Base-by-base conservation (phyloP, 2,113 vertebrate species). In the Mugil cephalus region DNA sequence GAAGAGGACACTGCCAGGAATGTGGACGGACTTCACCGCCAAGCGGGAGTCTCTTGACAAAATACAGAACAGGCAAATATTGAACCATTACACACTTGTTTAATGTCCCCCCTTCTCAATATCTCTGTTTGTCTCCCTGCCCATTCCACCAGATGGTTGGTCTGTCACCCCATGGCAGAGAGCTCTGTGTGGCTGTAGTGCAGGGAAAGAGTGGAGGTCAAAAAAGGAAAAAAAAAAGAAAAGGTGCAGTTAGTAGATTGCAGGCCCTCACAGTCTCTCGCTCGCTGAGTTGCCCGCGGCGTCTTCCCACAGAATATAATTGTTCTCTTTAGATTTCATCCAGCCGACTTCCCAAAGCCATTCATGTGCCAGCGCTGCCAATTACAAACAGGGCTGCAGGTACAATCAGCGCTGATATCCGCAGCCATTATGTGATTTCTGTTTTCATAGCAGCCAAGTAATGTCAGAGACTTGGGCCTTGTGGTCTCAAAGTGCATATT, bases 251-350 rank as follows among this genome's bases (percentile, higher is more conserved):
- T 34, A 30, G 24, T 34, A 30, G 24, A 30, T 30, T 30, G 24
- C 67, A 35, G 54, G 46, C 17, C 48, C 36, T 61, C 43, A 14
- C 56, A 66, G 50, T 17, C 40, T 69, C 48, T 64, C 74, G 53
- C 86, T 78, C 36, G 8, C 12, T 30, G 54, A 14, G 1, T 36
- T 50, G 60, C 71, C 77, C 43, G 50, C 4, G 7, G 80, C 63
- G 9, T 61, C 43, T 59, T 74, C 21, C 15, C 34, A 51, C 13
- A 73, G 53, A 81, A 74, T 51, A 74, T 34, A 83, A 82, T 61
- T 69, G 38, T 64, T 70, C 68, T 81, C 63, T 79, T 84, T 51
- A 60, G 59, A 64, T 72, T 83, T 79, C 14, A 65, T 82, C 56
- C 65, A 74, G 68, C 58, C 53, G 69, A 75, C 55, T 68, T 84